phyloP scores from a whole-genome alignment of 2,113 vertebrate species.

The Pygathrix nemaeus region DNA sequence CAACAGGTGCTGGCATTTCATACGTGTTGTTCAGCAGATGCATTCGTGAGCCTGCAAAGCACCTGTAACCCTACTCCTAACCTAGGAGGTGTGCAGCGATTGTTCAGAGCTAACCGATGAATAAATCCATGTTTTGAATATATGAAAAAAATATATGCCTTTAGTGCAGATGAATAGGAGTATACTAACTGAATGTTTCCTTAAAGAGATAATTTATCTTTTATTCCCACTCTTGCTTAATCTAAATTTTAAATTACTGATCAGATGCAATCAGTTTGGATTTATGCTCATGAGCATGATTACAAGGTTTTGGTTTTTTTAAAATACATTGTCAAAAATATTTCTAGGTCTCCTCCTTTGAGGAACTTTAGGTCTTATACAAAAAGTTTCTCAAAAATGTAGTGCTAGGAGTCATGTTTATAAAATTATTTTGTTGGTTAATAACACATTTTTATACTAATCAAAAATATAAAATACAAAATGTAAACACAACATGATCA shows the following conservation, averaged over 20 bases:
- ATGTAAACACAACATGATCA: not conserved
- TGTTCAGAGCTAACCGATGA: not conserved
- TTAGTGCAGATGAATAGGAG: not conserved
- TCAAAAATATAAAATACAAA: not conserved
- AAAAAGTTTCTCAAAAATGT: not conserved
- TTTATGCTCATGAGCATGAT: not conserved
- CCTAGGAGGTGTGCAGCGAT: not conserved
- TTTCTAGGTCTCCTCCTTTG: not conserved
- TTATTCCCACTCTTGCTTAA: not conserved
- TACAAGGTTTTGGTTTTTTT: not conserved
- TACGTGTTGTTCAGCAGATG: too few relatives aligned
- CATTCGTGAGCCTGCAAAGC: accelerated
- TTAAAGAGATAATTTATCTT: not conserved
- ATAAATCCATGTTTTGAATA: not conserved
- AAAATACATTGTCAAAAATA: not conserved
- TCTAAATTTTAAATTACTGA: constrained; percentile 3
- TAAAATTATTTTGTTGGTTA: not conserved
- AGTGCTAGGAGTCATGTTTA: not conserved
- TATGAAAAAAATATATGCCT: not conserved
- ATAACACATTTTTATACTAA: not conserved
- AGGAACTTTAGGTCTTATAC: not conserved
- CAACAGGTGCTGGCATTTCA: accelerated
- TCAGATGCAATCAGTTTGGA: not conserved
- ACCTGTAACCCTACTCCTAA: not conserved
- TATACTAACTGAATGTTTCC: not conserved